Percentiles rank a stretch among this genome's conserved stretches.
Conservation (phyloP, 2,113 vertebrate genomes). For the Cyrtonyx montezumae region DNA sequence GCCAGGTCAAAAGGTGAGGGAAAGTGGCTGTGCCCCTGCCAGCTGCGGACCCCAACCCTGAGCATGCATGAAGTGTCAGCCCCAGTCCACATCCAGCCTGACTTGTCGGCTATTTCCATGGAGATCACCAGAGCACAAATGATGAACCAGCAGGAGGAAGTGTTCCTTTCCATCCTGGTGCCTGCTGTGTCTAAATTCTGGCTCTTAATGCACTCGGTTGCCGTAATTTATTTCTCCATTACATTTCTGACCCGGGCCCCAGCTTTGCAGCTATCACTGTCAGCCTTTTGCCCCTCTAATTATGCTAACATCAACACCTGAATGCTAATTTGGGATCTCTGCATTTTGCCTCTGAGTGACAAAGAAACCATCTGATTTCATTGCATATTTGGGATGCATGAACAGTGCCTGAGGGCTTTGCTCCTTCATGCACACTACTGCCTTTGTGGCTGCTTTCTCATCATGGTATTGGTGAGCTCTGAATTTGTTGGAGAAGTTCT, state of each 20-base stretch:
- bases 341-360: constrained; percentile 18
- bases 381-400: neutral
- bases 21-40: constrained; percentile 36
- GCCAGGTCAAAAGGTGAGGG: constrained; percentile 39
- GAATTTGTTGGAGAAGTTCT: neutral
- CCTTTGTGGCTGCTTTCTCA: neutral
- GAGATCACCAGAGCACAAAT: constrained; percentile 69
- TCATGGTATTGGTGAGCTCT: neutral
- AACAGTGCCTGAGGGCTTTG: neutral
- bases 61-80: constrained; percentile 70
- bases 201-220: constrained; percentile 32
- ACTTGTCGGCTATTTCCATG: constrained; percentile 64
- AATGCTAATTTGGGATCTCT: constrained; percentile 66
- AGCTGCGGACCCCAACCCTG: constrained; percentile 53
- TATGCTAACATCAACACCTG: constrained; percentile 38
- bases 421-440: neutral
- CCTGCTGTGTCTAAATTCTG: constrained; percentile 13
- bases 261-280: constrained; percentile 32
- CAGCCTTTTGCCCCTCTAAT: constrained; percentile 60
- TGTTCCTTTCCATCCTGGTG: neutral
- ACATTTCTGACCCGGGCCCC: constrained; percentile 35
- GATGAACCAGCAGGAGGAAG: constrained; percentile 64
- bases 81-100: constrained; percentile 59
- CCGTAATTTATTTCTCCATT: constrained; percentile 74
- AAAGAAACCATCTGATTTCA: neutral